Base-by-base conservation (phyloP, 2,797 vertebrate species). In the Microcaecilia unicolor region DNA sequence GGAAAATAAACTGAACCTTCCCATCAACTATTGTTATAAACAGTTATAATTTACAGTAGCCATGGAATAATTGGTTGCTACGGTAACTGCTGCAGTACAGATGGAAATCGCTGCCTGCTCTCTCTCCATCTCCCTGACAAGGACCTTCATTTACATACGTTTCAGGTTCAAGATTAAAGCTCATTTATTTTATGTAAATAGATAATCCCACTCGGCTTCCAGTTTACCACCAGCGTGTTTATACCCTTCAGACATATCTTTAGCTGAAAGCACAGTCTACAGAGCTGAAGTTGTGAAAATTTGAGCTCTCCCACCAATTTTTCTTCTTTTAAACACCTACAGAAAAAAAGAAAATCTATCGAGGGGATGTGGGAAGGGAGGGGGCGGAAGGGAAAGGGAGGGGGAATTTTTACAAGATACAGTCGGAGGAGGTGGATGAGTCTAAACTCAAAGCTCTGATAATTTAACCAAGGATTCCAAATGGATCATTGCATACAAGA, bases 51-150 rank as follows among this genome's bases (percentile, higher is more conserved):
- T 77, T 71, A 63, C 68, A n/a, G n/a, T n/a, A 28, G 36, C 35
- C 73, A 68, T 29, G 35, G 73, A 79, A 70, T 76, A 69, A 74
- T 61, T 63, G 76, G 78, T 83, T 81, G 65, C 72, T 47, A 76
- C 74, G 69, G 78, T 24, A 78, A 84, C 74, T 27, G 42, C 80
- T 55, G 72, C 76, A 57, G 74, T 53, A 64, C 68, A 62, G 70
- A 72, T 58, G 74, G 67, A 72, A 58, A 70, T 55, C 56, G 66
- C 65, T 63, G 58, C 63, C 61, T 64, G 53, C 56, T 54, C 59
- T n/a, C 59, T 58, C 41, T 21, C 15, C 44, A 32, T 15, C 32
- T 32, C 8, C 3, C 23, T 6, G 62, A 71, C 63, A 60, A 68
- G 70, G 64, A 55, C 73, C 58, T 62, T 65, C 70, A 46, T 65